These are phyloP conservation scores for Scaptomyza montana DNA, from an alignment of 1,140 invertebrate species.

Conservation along the genomic window DNA sequence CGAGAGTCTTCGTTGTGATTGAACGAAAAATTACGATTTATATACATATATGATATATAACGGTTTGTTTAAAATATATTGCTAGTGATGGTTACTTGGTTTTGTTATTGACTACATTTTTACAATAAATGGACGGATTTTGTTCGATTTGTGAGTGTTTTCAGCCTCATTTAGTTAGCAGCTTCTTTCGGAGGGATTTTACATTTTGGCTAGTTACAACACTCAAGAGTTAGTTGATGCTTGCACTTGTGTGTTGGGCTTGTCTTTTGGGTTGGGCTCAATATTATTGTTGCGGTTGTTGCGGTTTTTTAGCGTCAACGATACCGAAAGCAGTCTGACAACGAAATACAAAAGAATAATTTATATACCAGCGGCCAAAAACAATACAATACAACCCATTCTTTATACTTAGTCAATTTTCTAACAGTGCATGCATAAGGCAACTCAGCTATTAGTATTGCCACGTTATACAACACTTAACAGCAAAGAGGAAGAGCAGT, in stretches of 20 bases:
- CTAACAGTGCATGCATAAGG: slow-evolving; percentile 13
- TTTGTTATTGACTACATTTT: slow-evolving; percentile 14
- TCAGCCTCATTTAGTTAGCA: slow-evolving; percentile 31
- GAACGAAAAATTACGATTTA: slow-evolving; percentile 34
- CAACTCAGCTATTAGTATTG: background rate
- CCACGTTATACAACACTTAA: slow-evolving; percentile 51
- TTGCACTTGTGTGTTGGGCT: slow-evolving; percentile 29
- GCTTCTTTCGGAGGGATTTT: background rate
- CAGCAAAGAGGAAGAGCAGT: slow-evolving; percentile 18
- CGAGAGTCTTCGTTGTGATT: slow-evolving; percentile 58
- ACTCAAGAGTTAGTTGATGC: slow-evolving; percentile 11
- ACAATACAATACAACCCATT: background rate
- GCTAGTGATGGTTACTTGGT: slow-evolving; percentile 9
- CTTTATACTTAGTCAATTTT: background rate
- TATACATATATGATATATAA: slow-evolving; percentile 12
- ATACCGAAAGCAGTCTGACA: slow-evolving; percentile 75
- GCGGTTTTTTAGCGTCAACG: slow-evolving; percentile 57
- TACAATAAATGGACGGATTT: slow-evolving; percentile 37
- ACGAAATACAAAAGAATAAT: slow-evolving; percentile 69
- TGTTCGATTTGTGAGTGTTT: slow-evolving; percentile 14
- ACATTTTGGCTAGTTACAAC: slow-evolving; percentile 1
- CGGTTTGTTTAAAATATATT: background rate
- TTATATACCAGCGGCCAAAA: slow-evolving; percentile 24
- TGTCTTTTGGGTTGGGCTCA: slow-evolving; percentile 38
- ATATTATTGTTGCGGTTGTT: slow-evolving; percentile 30